Conservation (phyloP, 2,797 vertebrate genomes). For the Sardinella longiceps region DNA sequence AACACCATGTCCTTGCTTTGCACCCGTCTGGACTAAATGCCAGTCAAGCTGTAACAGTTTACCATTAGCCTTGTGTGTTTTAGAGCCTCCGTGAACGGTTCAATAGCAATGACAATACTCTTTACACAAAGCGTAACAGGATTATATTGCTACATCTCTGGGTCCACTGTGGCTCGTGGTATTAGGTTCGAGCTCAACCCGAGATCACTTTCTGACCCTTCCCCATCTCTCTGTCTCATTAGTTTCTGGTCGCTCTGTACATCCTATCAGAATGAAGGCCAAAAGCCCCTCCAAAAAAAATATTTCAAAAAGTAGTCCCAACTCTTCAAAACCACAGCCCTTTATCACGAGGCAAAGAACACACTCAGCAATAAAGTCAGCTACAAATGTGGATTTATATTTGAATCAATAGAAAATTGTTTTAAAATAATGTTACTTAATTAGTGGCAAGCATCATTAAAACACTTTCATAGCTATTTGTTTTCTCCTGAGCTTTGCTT, state of each 20-base stretch:
- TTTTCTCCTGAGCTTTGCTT: conserved; percentile 25
- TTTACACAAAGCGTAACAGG: conserved; percentile 22
- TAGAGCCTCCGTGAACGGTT: conserved; percentile 29
- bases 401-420: conserved; percentile 9
- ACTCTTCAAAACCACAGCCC: neutral
- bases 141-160: conserved; percentile 5
- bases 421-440: conserved; percentile 25
- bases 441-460: conserved; percentile 43
- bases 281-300: too few relatives aligned
- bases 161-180: too few relatives aligned
- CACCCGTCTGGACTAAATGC: conserved; percentile 55
- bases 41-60: conserved; percentile 49
- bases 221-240: too few relatives aligned
- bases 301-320: too few relatives aligned
- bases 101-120: conserved; percentile 36
- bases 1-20: conserved; percentile 37
- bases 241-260: too few relatives aligned
- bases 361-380: neutral
- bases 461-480: conserved; percentile 41
- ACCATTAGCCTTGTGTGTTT: conserved; percentile 47
- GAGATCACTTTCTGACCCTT: too few relatives aligned
- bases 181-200: too few relatives aligned
- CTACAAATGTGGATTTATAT: neutral
- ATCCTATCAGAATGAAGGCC: too few relatives aligned
- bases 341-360: neutral